Evolutionary conservation across 2,797 vertebrate species (phyloP), one percentile per base, ranked within the genome.

Genomic region (Hephaestus fuliginosus): DNA sequence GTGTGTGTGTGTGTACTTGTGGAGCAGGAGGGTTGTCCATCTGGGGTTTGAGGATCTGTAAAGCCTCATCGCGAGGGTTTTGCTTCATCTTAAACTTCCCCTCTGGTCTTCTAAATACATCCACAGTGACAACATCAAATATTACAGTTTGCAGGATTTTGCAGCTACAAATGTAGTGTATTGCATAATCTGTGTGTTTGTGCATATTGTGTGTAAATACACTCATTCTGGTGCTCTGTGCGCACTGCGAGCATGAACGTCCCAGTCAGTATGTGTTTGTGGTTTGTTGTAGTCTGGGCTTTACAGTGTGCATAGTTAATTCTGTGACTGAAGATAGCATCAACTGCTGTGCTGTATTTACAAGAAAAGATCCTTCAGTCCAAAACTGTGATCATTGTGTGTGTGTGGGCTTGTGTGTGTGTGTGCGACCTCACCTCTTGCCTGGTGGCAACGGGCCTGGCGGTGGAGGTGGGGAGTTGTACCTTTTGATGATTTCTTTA

Each of bases 61-160:
- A 86, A 79, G 98, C 98, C 89, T 99, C 97, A 79, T 99, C 98
- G 0, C 97, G 98, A 74, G 98, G 94, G n/a, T 96, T 97, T 66
- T 93, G 92, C 89, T 93, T 97, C 92, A 96, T 98, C 80, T 92
- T 92, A 62, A 99, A 99, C 85, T 96, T 98, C 48, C 96, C 94
- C 9, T 97, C 96, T 70, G 91, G 96, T 89, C 96, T 97, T 88
- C 88, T 93, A 78, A 60, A 78, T 1, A 70, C 57, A 85, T 18
- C 2, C 76, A 81, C 64, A 57, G 30, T 61, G 55, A 74, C 17
- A 88, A 36, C 41, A 62, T 58, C 52, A 51, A 33, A 72, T 28
- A 36, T 36, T 25, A 57, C 25, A 36, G 41, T 36, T 52, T 60
- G 56, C 61, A 44, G 52, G 61, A 39, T 43, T 44, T 71, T 65